phyloP scores from a whole-genome alignment of 2,113 vertebrate genomes.

The Pedetes capensis region DNA sequence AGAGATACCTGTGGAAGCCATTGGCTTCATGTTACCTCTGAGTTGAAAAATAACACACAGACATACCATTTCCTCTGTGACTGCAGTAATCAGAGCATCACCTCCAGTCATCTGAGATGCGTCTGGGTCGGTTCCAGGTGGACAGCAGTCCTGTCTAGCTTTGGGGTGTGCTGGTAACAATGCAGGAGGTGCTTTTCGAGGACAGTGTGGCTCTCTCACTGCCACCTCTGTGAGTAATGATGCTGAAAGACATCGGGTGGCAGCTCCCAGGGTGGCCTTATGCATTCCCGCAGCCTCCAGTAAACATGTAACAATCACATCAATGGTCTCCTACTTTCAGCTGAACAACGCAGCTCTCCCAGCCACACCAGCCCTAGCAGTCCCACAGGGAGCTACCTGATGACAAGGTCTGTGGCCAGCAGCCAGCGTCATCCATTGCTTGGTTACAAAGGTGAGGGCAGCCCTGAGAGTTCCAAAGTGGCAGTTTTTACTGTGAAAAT shows the following conservation, averaged over 20 bases:
- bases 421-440: neutral
- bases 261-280: too few species aligned
- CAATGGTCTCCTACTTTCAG: neutral
- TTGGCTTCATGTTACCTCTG: neutral
- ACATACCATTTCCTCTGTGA: neutral
- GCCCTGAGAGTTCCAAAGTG: neutral
- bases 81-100: neutral
- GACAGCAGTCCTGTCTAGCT: neutral
- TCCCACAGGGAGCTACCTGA: too few species aligned
- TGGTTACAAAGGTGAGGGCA: neutral
- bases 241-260: neutral
- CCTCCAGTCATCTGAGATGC: neutral
- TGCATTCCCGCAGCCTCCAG: neutral
- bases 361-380: too few species aligned
- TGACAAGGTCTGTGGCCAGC: rapidly evolving
- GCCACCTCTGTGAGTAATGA: neutral
- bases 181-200: neutral
- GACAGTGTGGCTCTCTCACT: neutral
- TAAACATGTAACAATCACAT: neutral
- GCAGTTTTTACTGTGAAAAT: neutral
- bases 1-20: neutral
- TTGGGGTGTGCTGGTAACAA: neutral
- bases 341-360: neutral
- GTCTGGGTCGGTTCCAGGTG: neutral
- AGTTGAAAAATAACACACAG: neutral